Evolutionary conservation across 2,113 vertebrate species (phyloP).

Genomic region (Calyptommatus sinebrachiatus): DNA sequence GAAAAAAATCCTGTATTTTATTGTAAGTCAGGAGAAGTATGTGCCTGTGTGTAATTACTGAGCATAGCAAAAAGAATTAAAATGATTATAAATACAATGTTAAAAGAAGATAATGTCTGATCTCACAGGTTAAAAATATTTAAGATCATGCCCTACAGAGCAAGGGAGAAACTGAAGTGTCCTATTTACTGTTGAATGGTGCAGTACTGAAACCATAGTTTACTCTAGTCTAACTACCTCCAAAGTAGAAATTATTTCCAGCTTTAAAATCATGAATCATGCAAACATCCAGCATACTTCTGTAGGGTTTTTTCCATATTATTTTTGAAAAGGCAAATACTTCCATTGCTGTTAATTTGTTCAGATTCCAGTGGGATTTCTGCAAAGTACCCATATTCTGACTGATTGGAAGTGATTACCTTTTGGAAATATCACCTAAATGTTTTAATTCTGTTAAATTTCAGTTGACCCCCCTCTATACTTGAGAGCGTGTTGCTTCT

Average conservation of each 20-base stretch:
- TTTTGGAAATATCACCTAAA: slow-evolving; percentile 47
- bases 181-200: slow-evolving; percentile 39
- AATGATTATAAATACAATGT: too few relatives aligned
- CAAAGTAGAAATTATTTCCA: slow-evolving; percentile 69
- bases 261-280: slow-evolving; percentile 72
- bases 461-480: slow-evolving; percentile 15
- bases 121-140: too few relatives aligned
- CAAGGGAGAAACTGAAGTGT: slow-evolving; percentile 30
- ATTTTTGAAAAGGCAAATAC: slow-evolving; percentile 69
- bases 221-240: slow-evolving; percentile 64
- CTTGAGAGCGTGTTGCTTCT: slow-evolving; percentile 8
- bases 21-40: too few relatives aligned
- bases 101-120: too few relatives aligned
- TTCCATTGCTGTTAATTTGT: slow-evolving; percentile 66
- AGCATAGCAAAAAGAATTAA: too few relatives aligned
- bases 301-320: slow-evolving; percentile 71
- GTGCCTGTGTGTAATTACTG: too few relatives aligned
- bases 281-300: slow-evolving; percentile 64
- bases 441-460: slow-evolving; percentile 37
- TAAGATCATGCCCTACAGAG: slow-evolving; percentile 10
- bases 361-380: slow-evolving; percentile 56
- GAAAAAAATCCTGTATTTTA: too few relatives aligned
- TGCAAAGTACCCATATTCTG: slow-evolving; percentile 36
- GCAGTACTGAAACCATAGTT: slow-evolving; percentile 63
- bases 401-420: slow-evolving; percentile 36